Percentiles rank a stretch among this genome's conserved stretches.
phyloP scores from a whole-genome alignment of 2,797 vertebrate species.

The Hapalemur alaotrensis region DNA sequence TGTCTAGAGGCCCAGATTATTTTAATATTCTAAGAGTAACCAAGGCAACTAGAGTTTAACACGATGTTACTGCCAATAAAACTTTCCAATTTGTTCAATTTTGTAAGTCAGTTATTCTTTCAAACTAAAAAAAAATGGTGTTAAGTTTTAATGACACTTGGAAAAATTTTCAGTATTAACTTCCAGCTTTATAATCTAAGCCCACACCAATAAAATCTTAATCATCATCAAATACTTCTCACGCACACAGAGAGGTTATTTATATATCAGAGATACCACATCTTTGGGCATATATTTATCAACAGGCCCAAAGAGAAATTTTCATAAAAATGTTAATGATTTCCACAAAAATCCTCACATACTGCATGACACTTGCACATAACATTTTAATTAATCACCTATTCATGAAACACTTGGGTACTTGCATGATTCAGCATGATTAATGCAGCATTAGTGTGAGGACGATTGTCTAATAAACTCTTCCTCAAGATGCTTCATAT shows the following conservation, averaged over 20 bases:
- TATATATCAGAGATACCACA: constrained; percentile 33
- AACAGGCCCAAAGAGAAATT: constrained; percentile 54
- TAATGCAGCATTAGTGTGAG: constrained; percentile 33
- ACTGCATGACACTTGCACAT: constrained; percentile 38
- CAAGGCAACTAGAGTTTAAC: constrained; percentile 70
- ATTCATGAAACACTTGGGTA: constrained; percentile 60
- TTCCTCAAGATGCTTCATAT: constrained; percentile 41
- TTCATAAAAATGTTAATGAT: constrained; percentile 66
- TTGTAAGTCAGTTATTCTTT: constrained; percentile 52
- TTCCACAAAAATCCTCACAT: constrained; percentile 63
- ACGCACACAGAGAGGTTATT: not conserved
- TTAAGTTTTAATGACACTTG: constrained; percentile 58
- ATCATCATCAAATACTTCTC: constrained; percentile 23
- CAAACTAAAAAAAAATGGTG: constrained; percentile 36
- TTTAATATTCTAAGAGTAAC: constrained; percentile 72
- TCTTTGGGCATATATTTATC: constrained; percentile 44
- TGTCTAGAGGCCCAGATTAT: constrained; percentile 50
- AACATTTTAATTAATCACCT: constrained; percentile 71
- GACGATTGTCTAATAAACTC: constrained; percentile 42
- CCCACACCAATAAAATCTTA: constrained; percentile 45
- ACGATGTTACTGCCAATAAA: constrained; percentile 67
- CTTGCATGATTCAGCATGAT: constrained; percentile 48
- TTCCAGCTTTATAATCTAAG: constrained; percentile 53
- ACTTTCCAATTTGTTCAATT: constrained; percentile 67
- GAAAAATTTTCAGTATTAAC: constrained; percentile 37